Conservation (phyloP, 35 echinoderm and acorn worm species). For the Apostichopus japonicus region DNA sequence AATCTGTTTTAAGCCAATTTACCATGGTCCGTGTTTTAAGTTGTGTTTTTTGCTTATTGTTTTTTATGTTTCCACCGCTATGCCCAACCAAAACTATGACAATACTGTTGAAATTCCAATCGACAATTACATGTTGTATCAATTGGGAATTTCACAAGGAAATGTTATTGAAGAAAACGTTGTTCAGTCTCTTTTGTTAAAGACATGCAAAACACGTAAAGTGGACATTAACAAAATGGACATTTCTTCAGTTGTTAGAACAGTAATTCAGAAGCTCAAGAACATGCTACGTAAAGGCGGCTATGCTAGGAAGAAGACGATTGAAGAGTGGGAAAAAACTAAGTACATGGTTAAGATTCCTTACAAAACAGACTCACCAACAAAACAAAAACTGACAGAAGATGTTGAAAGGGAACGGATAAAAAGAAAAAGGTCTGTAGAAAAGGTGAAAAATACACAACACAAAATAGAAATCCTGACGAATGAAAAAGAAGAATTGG, state of each 20-base stretch:
- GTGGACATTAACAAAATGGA: neutral
- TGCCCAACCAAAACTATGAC: no score
- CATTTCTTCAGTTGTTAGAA: neutral
- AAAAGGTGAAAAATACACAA: neutral
- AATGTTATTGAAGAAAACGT: neutral
- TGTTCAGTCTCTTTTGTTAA: no score
- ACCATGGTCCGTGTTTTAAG: no score
- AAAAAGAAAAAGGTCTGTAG: neutral
- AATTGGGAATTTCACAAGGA: slow-evolving; percentile 19
- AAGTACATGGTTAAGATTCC: neutral
- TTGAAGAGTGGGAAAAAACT: neutral
- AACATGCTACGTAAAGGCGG: neutral
- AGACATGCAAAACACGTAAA: no score
- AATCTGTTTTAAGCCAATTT: no score
- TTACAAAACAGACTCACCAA: slow-evolving; percentile 27
- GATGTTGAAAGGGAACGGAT: neutral
- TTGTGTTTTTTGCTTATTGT: no score
- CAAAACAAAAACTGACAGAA: neutral
- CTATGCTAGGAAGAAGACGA: neutral
- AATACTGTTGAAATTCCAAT: no score
- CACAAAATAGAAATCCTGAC: neutral
- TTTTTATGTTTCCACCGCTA: no score
- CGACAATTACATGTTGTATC: slow-evolving; percentile 24
- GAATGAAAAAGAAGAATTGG: neutral
- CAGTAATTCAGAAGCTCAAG: slow-evolving; percentile 18